These are phyloP conservation scores for Cerceris rybyensis DNA, from an alignment of 2,888 invertebrate genomes.

Conservation along the genomic window DNA sequence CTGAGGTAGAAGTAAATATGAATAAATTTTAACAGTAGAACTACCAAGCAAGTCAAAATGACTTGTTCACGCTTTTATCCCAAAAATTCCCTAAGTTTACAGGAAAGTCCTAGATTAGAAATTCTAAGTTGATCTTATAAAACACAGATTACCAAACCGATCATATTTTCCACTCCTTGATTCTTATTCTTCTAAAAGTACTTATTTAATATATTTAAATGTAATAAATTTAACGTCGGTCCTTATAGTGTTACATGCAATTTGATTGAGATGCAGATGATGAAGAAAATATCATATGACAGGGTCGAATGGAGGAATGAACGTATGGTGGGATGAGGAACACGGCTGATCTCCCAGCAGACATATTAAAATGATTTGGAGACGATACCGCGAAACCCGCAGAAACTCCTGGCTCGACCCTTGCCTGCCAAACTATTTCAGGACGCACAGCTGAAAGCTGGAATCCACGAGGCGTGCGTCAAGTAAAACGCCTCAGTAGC, in stretches of 20 bases:
- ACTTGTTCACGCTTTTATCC: no score
- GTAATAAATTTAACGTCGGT: no score
- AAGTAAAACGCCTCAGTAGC: constrained; percentile 62
- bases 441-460: constrained; percentile 67
- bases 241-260: no score
- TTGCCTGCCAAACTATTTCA: constrained; percentile 75
- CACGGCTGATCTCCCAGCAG: constrained; percentile 79
- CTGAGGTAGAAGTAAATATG: neutral
- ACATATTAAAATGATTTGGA: constrained; percentile 79
- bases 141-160: no score
- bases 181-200: no score
- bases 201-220: no score
- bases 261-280: neutral
- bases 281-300: constrained; percentile 56
- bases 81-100: no score
- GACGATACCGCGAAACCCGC: constrained; percentile 58
- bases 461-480: constrained; percentile 58
- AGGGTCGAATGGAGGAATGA: constrained; percentile 63
- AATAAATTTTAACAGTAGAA: neutral
- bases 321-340: constrained; percentile 71
- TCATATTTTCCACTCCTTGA: no score
- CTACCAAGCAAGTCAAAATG: no score
- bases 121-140: no score
- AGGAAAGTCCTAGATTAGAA: no score
- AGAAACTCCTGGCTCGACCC: constrained; percentile 55